Base-by-base conservation (phyloP, 2,888 invertebrate genomes). In the Amaurobius ferox region DNA sequence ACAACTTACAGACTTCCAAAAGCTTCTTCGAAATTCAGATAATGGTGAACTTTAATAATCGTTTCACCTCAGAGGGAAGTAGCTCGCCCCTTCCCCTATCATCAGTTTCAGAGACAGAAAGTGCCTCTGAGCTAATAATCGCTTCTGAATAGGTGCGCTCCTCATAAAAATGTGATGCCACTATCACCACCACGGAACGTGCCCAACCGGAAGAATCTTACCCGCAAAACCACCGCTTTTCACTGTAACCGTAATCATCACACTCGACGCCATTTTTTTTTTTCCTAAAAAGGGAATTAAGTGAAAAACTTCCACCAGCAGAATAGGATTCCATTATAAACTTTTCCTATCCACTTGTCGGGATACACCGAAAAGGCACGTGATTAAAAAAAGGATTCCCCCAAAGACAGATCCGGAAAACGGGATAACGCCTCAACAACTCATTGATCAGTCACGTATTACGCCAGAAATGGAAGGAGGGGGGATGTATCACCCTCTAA, bases 391-490 rank as follows among this genome's bases (percentile, higher is more conserved):
- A 26, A 23, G 2, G 2, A 23, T 66, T 61, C 71, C 81, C 68
- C 61, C 32, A 74, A 74, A 66, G 74, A 48, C 55, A 78, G 61
- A 70, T 30, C 70, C 19, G 44, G 30, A 28, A 67, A 61, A 35
- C 39, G 23, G 80, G 80, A 80, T 80, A 80, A 80, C 80, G 80
- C 80, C 73, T 73, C 74, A 62, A 73, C 81, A 70, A 74, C 68
- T 81, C 81, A 81, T 81, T 81, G 81, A 81, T 74, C 81, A 72
- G 81, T 81, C 81, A 81, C 81, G 81, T 81, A 74, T 81, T 74
- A 81, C 73, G 62, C 64, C 48, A 44, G 71, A 29, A 71, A 35
- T 61, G 64, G 23, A 23, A 1, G 73, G 64, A 35, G 62, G 61
- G 55, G 19, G 32, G 44, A 28, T 55, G 55, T 78, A 78, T 78